Evolutionary conservation across 1,140 invertebrate species (phyloP), one percentile per base, ranked within the genome.

Genomic region (Drepana arcuata): DNA sequence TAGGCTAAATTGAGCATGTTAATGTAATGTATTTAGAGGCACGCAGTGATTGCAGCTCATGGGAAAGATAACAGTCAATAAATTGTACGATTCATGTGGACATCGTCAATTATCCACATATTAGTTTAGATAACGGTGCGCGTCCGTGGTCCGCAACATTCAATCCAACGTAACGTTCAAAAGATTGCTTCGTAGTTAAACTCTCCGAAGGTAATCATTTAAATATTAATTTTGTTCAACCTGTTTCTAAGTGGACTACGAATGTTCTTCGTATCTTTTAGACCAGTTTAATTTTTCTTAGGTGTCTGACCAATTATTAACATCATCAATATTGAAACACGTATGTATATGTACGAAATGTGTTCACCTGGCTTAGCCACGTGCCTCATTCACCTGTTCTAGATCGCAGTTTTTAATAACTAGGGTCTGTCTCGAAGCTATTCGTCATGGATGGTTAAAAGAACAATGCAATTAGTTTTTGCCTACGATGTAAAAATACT

Each of bases 371-470:
- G 47, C 40, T 30, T 7, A 13, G 60, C 54, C 67, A 70, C 68
- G 63, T 70, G 63, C 54, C 46, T 15, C 14, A 24, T 58, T 72
- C 69, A 77, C 72, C 72, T 77, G 72, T 71, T 63, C 40, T 47
- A 25, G 21, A 21, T n/a, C 24, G 50, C 45, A 49, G 33, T 50
- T 52, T 55, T 49, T 49, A 53, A 62, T 58, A 57, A 50, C 35
- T 45, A 52, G 39, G 28, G 38, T 37, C 45, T 46, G 31, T n/a
- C n/a, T n/a, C n/a, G 25, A 29, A 52, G 40, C 24, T 33, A 24
- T 25, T 34, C 29, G 21, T 33, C 41, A 36, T 24, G 13, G 32
- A 18, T 35, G 16, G 31, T 29, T 18, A n/a, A n/a, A n/a, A n/a
- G 33, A 34, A 46, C 16, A 24, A 42, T 48, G 39, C 36, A 31